phyloP scores from a whole-genome alignment of 2,888 invertebrate genomes.

The Oxyscelio sp. region DNA sequence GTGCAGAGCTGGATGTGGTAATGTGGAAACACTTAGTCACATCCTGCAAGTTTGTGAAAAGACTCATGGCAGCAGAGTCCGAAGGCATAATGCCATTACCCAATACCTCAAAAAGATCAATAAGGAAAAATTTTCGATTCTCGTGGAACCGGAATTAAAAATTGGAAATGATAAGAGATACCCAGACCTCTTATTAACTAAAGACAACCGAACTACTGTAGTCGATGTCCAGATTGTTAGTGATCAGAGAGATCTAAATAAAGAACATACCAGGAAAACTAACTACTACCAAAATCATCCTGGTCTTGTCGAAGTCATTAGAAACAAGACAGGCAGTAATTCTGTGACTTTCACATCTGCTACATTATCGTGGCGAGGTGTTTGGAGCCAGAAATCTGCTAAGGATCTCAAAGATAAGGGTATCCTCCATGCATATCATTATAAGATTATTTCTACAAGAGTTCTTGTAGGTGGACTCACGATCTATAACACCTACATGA shows the following conservation, averaged over 20 bases:
- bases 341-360: constrained; percentile 46
- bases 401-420: constrained; percentile 12
- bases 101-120: constrained; percentile 27
- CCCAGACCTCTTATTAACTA: constrained; percentile 53
- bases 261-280: constrained; percentile 12
- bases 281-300: background rate
- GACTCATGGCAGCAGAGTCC: constrained; percentile 83
- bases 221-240: constrained; percentile 70
- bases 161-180: constrained; percentile 58
- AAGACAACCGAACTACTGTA: constrained; percentile 22
- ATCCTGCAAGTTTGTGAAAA: constrained; percentile 81
- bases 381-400: constrained; percentile 60
- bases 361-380: constrained; percentile 70
- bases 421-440: background rate
- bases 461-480: constrained; percentile 37
- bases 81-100: constrained; percentile 81
- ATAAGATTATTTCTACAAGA: constrained; percentile 47
- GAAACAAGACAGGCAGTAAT: background rate
- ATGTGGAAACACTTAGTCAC: constrained; percentile 82
- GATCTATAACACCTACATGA: background rate
- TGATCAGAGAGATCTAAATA: constrained; percentile 38
- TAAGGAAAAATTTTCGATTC: constrained; percentile 26
- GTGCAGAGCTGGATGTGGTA: constrained; percentile 81
- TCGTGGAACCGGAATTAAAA: constrained; percentile 77
- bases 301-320: background rate